Conservation (phyloP, 2,888 invertebrate genomes). For the Mesoligia furuncula region DNA sequence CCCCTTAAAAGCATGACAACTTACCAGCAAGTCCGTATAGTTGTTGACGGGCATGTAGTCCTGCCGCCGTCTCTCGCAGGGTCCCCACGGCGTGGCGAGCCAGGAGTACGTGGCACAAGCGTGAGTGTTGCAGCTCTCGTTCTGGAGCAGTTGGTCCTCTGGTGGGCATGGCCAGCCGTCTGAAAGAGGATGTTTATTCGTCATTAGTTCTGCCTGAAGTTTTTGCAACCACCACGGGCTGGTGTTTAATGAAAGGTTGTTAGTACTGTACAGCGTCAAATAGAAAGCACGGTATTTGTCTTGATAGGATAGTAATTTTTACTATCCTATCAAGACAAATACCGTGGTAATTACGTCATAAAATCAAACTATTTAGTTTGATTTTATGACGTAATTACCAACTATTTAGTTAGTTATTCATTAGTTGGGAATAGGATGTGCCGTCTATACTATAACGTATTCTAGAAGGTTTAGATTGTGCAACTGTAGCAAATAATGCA, state of each 20-base stretch:
- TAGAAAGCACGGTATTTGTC: neutral
- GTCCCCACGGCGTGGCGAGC: conserved; percentile 91
- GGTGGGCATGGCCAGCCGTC: conserved; percentile 91
- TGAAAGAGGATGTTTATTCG: conserved; percentile 61
- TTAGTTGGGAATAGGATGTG: neutral
- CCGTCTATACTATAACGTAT: neutral
- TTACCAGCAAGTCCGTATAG: conserved; percentile 83
- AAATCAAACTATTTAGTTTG: too few species aligned
- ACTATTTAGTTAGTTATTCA: neutral
- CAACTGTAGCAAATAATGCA: neutral
- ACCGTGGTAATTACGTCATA: too few species aligned
- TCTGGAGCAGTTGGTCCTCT: conserved; percentile 89
- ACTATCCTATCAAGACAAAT: too few species aligned
- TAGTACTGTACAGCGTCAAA: neutral
- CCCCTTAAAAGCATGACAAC: conserved; percentile 3
- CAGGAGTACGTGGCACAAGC: conserved; percentile 91
- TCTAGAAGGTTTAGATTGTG: neutral
- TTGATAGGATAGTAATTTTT: neutral
- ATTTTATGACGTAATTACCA: neutral
- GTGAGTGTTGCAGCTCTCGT: conserved; percentile 90
- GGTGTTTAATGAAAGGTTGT: neutral
- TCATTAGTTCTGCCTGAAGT: neutral
- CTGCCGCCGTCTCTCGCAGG: conserved; percentile 83
- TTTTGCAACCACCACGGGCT: neutral
- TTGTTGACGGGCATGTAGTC: conserved; percentile 82